A percentile compares a stretch with the other conserved stretches of the same genome.
phyloP scores from a whole-genome alignment of 2,888 invertebrate genomes.

The Oligia fasciuncula region DNA sequence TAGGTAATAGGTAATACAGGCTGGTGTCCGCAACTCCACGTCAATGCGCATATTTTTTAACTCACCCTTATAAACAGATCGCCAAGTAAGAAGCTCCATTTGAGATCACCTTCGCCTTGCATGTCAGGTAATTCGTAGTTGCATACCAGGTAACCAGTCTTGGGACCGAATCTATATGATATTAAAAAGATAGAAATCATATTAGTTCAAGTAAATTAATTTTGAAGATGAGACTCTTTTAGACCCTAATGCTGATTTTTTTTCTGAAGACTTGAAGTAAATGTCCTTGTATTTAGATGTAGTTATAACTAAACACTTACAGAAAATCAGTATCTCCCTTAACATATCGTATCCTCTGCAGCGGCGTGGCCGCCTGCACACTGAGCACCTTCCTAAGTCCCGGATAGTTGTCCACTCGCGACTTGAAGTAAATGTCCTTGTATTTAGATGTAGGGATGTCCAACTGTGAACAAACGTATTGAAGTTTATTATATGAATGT shows the following conservation, averaged over 20 bases:
- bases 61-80: slow-evolving; percentile 85
- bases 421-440: slow-evolving; percentile 85
- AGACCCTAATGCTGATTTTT: background rate
- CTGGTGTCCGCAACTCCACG: no score
- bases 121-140: slow-evolving; percentile 86
- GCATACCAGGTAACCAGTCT: slow-evolving; percentile 84
- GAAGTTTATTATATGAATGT: background rate
- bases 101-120: slow-evolving; percentile 85
- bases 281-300: slow-evolving; percentile 80
- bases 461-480: slow-evolving; percentile 70
- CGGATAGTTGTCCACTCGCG: slow-evolving; percentile 81
- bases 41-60: no score
- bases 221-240: background rate
- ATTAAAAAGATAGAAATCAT: background rate
- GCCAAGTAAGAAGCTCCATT: slow-evolving; percentile 86
- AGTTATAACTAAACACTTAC: slow-evolving; percentile 74
- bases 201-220: background rate
- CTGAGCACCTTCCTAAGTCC: slow-evolving; percentile 80
- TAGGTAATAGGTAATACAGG: no score
- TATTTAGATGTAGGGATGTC: slow-evolving; percentile 80
- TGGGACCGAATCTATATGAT: slow-evolving; percentile 82
- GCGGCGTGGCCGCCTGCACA: slow-evolving; percentile 84
- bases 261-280: slow-evolving; percentile 82
- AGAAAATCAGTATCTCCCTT: slow-evolving; percentile 85
- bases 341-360: slow-evolving; percentile 78